These are phyloP conservation scores for Caloenas nicobarica DNA, from an alignment of 2,113 vertebrate species.

Conservation along the genomic window DNA sequence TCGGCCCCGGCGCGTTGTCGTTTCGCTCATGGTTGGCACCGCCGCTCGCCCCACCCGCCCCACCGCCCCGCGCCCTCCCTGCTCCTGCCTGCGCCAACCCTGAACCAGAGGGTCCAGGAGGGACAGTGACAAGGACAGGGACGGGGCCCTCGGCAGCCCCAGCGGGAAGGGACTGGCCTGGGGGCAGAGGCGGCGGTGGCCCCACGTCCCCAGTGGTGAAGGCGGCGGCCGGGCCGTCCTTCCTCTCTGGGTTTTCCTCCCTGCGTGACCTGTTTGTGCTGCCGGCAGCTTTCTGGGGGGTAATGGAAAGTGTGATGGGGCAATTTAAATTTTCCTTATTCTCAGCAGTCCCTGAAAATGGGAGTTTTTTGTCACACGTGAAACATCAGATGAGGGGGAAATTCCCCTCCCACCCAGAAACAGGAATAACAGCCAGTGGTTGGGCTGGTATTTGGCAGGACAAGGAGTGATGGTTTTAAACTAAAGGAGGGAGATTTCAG, in stretches of 20 bases:
- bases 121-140: too few relatives aligned
- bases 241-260: slow-evolving; percentile 38
- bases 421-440: fast-evolving
- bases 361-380: not conserved
- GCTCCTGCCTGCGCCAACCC: too few relatives aligned
- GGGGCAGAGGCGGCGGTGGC: not conserved
- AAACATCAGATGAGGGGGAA: not conserved
- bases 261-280: not conserved
- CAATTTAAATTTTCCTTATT: not conserved
- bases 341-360: not conserved
- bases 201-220: fast-evolving
- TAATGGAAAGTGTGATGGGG: slow-evolving; percentile 48
- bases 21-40: not conserved
- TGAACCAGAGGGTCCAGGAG: too few relatives aligned
- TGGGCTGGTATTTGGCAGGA: too few relatives aligned
- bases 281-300: not conserved
- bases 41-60: not conserved
- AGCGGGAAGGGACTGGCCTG: not conserved
- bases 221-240: fast-evolving
- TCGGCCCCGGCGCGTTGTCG: not conserved
- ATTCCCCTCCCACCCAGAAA: slow-evolving; percentile 8
- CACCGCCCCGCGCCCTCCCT: too few relatives aligned
- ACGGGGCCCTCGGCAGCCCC: fast-evolving
- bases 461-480: too few relatives aligned
- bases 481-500: too few relatives aligned